Evolutionary conservation across 2,113 vertebrate species (phyloP).

Genomic region (Chinchilla lanigera): DNA sequence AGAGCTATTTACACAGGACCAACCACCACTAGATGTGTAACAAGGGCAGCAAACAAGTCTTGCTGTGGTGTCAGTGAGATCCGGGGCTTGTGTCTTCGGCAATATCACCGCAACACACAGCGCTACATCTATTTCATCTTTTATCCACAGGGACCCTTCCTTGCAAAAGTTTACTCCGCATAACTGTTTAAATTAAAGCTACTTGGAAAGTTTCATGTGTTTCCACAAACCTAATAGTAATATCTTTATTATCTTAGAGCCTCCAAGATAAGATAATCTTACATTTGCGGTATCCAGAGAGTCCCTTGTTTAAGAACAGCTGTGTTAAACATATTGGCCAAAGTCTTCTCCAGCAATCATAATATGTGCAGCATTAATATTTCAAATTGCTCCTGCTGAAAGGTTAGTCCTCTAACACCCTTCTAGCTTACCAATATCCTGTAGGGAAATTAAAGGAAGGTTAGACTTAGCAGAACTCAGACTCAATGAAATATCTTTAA

Average conservation of each 20-base stretch:
- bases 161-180: neutral
- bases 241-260: neutral
- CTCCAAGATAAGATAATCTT: neutral
- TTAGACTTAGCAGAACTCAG: neutral
- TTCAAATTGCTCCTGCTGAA: constrained; percentile 43
- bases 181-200: neutral
- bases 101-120: neutral
- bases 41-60: too few relatives aligned
- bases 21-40: fast-evolving
- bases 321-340: constrained; percentile 50
- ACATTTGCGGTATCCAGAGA: neutral
- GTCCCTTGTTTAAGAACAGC: constrained; percentile 51
- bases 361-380: constrained; percentile 24
- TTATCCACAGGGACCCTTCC: neutral
- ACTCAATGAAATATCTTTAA: constrained; percentile 44
- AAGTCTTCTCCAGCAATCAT: neutral
- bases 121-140: neutral
- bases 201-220: neutral
- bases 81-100: neutral
- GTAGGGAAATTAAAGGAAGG: constrained; percentile 68
- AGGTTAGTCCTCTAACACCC: constrained; percentile 59
- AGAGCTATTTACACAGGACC: neutral
- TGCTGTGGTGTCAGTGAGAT: neutral
- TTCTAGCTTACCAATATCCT: constrained; percentile 67
- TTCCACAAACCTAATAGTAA: neutral